Evolutionary conservation across 2,797 vertebrate genomes (phyloP).

Genomic region (Anabas testudineus): DNA sequence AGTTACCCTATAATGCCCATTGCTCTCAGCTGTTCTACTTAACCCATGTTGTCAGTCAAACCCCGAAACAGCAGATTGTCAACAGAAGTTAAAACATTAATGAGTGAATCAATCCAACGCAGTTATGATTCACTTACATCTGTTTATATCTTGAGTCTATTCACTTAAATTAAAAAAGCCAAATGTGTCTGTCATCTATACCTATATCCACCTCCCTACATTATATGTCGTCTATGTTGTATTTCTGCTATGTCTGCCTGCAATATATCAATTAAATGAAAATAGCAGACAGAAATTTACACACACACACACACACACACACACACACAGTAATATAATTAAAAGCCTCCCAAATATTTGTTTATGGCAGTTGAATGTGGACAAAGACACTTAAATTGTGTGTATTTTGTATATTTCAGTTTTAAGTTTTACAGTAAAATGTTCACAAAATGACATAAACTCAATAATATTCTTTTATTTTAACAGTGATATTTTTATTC

Average conservation of each 20-base stretch:
- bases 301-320: conserved; percentile 1
- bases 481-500: background rate
- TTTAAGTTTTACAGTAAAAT: background rate
- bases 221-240: no score
- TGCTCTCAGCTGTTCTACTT: conserved; percentile 15
- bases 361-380: no score
- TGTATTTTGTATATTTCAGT: no score
- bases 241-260: no score
- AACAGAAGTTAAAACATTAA: conserved; percentile 32
- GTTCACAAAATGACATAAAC: background rate
- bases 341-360: background rate
- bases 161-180: no score
- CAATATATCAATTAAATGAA: background rate
- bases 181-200: no score
- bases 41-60: conserved; percentile 13
- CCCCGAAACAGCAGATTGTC: conserved; percentile 14
- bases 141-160: background rate
- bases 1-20: background rate
- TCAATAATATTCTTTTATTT: background rate
- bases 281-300: background rate
- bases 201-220: no score
- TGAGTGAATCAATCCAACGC: conserved; percentile 8
- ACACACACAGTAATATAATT: background rate
- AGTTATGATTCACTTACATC: conserved; percentile 10
- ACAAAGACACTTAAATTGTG: background rate